Evolutionary conservation across 2,888 invertebrate species (phyloP), one percentile per base, ranked within the genome.

Genomic region (Cremastinae sp.): DNA sequence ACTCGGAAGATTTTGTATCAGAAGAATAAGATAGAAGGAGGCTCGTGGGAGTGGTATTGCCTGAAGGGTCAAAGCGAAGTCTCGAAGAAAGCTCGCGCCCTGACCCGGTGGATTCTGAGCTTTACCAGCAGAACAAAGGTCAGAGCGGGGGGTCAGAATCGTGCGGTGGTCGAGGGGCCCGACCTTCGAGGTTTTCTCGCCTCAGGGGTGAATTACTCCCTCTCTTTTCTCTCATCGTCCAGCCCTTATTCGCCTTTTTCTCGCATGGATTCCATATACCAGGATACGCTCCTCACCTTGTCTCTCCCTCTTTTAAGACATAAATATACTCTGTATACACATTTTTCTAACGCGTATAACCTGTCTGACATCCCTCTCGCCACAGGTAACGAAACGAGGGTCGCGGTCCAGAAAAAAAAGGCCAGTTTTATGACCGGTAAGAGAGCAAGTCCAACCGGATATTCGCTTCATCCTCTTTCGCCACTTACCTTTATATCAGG

Each of bases 371-470:
- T 28, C 28, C 10, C 43, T 28, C 35, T 53, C 41, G 39, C 43
- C 59, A 68, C 76, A 74, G 79, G 75, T 79, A 79, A 74, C 73
- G 65, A 78, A 77, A 78, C 77, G 76, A 80, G 81, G 79, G 79
- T 78, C 78, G 66, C 58, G 78, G 68, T 69, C 56, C 55, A 61
- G 69, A 41, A 18, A 20, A n/a, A n/a, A 62, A 70, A 75, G 78
- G 79, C 78, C 75, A 78, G 79, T 82, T 82, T 82, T 82, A 82
- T 80, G 78, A 80, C 79, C 78, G 79, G 79, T 76, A 78, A 81
- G 70, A 65, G 78, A 78, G 78, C 79, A 79, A 59, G 20, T 58
- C 76, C 75, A 73, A 76, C 64, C 69, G 74, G 70, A 71, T 68
- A 53, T 53, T 53, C 61, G 14, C 47, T 69, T 55, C 43, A 45